phyloP scores from a whole-genome alignment of 2,797 vertebrate genomes.

The Acomys russatus region DNA sequence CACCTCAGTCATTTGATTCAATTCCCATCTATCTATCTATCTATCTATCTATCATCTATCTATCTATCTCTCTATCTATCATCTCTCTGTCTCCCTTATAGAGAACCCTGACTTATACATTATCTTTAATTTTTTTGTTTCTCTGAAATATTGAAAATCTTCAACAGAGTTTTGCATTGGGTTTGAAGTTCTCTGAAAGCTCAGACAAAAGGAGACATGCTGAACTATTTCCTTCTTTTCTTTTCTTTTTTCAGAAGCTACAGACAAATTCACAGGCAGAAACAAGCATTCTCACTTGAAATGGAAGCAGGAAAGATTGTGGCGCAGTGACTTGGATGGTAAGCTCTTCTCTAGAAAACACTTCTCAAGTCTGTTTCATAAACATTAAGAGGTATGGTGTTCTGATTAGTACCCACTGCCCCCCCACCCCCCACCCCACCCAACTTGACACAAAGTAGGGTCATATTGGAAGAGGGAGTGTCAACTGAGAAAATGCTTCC shows the following conservation, averaged over 20 bases:
- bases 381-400: background rate
- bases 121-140: background rate
- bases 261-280: background rate
- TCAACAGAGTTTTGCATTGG: background rate
- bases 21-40: rapidly evolving
- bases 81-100: background rate
- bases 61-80: background rate
- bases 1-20: background rate
- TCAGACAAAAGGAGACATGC: background rate
- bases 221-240: background rate
- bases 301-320: background rate
- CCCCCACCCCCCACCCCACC: too few species aligned
- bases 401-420: background rate
- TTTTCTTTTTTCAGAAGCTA: background rate
- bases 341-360: background rate
- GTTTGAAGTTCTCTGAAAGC: background rate
- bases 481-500: background rate
- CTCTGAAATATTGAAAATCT: background rate
- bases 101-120: background rate
- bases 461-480: background rate
- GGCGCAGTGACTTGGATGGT: background rate
- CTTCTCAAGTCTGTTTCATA: background rate
- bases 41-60: background rate
- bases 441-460: background rate
- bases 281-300: background rate